phyloP scores from a whole-genome alignment of 1,140 invertebrate genomes.

The Euglossa dilemma region DNA sequence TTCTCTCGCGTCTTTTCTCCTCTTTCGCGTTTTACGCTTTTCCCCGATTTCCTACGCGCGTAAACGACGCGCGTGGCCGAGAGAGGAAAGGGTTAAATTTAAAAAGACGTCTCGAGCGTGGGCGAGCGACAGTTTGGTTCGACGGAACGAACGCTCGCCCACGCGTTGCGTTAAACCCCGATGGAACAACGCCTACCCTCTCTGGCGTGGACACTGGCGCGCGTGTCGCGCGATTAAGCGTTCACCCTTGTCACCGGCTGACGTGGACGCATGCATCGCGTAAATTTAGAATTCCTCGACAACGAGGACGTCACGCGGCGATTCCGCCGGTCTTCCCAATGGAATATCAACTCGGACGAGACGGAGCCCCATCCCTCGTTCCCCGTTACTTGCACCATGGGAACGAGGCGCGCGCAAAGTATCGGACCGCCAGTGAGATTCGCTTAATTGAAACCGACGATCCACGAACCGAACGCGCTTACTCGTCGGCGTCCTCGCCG shows the following conservation, averaged over 20 bases:
- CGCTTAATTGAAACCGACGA: not conserved
- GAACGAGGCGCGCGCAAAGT: no score
- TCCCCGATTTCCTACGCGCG: not conserved
- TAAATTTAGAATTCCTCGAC: conserved; percentile 28
- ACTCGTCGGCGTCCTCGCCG: not conserved
- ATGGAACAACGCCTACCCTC: conserved; percentile 30
- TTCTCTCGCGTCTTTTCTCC: not conserved
- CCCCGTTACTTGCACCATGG: no score
- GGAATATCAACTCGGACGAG: conserved; percentile 15
- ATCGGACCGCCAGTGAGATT: not conserved
- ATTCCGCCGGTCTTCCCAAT: conserved; percentile 18
- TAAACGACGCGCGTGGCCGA: no score
- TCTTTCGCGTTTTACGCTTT: not conserved
- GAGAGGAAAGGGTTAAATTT: not conserved
- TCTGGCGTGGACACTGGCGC: not conserved
- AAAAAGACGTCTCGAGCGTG: not conserved
- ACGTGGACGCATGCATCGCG: conserved; percentile 16
- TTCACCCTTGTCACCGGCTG: conserved; percentile 27
- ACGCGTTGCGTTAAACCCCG: not conserved
- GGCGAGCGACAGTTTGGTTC: not conserved
- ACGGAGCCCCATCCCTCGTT: not conserved
- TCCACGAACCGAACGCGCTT: no score
- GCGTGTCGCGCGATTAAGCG: conserved; percentile 26
- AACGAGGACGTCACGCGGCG: conserved; percentile 4
- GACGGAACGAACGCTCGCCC: not conserved